Conservation (phyloP, 2,888 invertebrate genomes). For the Orchesella flavescens region DNA sequence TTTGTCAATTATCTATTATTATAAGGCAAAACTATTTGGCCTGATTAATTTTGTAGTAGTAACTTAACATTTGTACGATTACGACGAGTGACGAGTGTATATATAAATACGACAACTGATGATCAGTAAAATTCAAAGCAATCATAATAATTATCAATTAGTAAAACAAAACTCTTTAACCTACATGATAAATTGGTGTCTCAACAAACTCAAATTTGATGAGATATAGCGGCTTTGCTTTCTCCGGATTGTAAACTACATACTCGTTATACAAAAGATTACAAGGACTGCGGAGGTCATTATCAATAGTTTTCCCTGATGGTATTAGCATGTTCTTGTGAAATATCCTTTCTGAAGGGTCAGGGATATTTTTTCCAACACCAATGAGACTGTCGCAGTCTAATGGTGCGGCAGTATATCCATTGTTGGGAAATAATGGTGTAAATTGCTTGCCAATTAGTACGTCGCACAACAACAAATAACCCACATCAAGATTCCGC, state of each 20-base stretch:
- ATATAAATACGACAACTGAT: too few relatives aligned
- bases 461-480: slow-evolving; percentile 55
- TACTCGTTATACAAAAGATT: background rate
- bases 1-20: too few relatives aligned
- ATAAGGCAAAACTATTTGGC: too few relatives aligned
- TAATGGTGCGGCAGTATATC: background rate
- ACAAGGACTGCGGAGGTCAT: background rate
- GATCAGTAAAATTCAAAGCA: too few relatives aligned
- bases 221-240: background rate
- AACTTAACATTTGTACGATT: too few relatives aligned
- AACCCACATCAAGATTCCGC: background rate
- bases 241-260: background rate
- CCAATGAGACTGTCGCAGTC: slow-evolving; percentile 12
- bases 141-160: too few relatives aligned
- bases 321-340: background rate
- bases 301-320: background rate
- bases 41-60: too few relatives aligned
- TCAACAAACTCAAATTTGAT: background rate
- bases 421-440: background rate
- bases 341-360: background rate
- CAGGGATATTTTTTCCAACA: background rate
- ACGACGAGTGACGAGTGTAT: too few relatives aligned
- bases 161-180: too few relatives aligned
- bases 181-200: background rate
- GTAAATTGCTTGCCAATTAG: slow-evolving; percentile 36